Evolutionary conservation across 2,888 invertebrate genomes (phyloP).

Genomic region (Gasteruption jaculator): DNA sequence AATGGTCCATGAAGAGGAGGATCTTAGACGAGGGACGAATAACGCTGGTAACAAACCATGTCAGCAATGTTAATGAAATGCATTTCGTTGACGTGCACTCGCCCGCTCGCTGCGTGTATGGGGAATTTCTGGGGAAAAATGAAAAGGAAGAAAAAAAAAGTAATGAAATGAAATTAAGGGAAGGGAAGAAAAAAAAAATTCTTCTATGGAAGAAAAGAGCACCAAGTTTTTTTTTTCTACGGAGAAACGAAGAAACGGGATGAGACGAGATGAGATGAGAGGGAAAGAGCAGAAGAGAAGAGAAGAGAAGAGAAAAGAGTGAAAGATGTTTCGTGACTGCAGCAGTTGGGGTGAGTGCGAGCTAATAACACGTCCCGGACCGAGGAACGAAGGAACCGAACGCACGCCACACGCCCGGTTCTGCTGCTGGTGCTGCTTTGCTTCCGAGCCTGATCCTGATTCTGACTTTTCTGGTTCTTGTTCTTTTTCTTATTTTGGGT

Average conservation of each 20-base stretch:
- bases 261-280: not conserved
- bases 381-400: too few species aligned
- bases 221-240: not conserved
- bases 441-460: constrained; percentile 12
- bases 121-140: not conserved
- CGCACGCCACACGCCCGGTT: constrained; percentile 41
- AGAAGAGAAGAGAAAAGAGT: constrained; percentile 18
- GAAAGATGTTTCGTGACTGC: constrained; percentile 10
- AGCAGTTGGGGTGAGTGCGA: constrained; percentile 26
- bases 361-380: constrained; percentile 49
- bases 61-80: constrained; percentile 50
- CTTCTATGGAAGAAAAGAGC: not conserved
- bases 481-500: constrained; percentile 17
- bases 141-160: constrained; percentile 22
- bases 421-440: too few species aligned
- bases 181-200: constrained; percentile 3
- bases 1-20: too few species aligned
- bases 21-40: too few species aligned
- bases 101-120: too few species aligned
- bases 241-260: too few species aligned
- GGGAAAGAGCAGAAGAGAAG: not conserved
- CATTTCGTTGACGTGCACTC: too few species aligned
- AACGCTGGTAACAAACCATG: too few species aligned
- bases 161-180: not conserved
- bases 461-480: constrained; percentile 15